Evolutionary conservation across 2,888 invertebrate species (phyloP).

Genomic region (Ichneumoninae sp.): DNA sequence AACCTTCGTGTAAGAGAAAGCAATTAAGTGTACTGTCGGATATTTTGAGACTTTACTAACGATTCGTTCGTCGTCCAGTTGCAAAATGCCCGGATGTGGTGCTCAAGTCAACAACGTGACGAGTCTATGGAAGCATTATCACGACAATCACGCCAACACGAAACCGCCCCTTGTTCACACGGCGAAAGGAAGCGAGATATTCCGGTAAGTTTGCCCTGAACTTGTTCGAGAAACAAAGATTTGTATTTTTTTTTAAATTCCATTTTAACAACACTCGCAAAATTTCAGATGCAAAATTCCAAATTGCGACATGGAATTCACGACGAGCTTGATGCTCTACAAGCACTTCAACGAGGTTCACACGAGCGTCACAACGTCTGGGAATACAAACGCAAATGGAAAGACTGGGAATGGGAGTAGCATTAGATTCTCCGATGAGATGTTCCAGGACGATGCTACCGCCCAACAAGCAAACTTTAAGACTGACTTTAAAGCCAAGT

Average conservation of each 20-base stretch:
- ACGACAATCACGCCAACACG: conserved; percentile 82
- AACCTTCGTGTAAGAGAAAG: no score
- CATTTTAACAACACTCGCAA: neutral
- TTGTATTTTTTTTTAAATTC: neutral
- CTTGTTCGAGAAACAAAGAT: neutral
- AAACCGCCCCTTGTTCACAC: conserved; percentile 77
- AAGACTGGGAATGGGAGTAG: conserved; percentile 83
- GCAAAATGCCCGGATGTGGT: conserved; percentile 82
- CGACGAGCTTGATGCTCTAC: conserved; percentile 77
- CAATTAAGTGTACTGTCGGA: neutral
- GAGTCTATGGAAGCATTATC: conserved; percentile 82
- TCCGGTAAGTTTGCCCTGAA: conserved; percentile 73
- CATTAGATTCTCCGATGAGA: conserved; percentile 78
- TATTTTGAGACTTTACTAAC: neutral
- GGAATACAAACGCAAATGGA: conserved; percentile 76
- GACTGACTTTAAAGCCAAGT: conserved; percentile 83
- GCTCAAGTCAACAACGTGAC: conserved; percentile 81
- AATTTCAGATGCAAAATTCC: conserved; percentile 79
- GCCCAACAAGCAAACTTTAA: conserved; percentile 80
- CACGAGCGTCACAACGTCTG: conserved; percentile 71
- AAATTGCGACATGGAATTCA: conserved; percentile 80
- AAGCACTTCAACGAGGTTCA: conserved; percentile 81
- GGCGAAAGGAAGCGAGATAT: conserved; percentile 77
- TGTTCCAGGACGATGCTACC: conserved; percentile 79
- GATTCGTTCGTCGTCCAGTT: conserved; percentile 70